Evolutionary conservation across 2,888 invertebrate species (phyloP).

Genomic region (Drosophila paramelanica): DNA sequence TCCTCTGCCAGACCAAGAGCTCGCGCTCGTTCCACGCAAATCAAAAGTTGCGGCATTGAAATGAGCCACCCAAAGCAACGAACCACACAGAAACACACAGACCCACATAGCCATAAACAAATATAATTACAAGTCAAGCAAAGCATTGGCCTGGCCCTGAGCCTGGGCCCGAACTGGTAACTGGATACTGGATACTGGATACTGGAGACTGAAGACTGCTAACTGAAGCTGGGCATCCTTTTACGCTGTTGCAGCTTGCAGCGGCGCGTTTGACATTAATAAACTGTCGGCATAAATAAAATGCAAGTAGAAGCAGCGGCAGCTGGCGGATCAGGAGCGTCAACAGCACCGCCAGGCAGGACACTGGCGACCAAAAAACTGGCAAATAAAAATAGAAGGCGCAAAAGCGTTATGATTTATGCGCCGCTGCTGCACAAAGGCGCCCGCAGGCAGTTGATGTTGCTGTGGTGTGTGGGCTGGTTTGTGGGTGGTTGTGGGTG

Average conservation of each 20-base stretch:
- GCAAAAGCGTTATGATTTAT: slow-evolving; percentile 77
- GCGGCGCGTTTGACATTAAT: slow-evolving; percentile 69
- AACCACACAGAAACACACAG: slow-evolving; percentile 16
- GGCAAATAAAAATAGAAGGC: slow-evolving; percentile 46
- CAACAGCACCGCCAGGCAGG: slow-evolving; percentile 19
- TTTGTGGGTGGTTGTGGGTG: not conserved
- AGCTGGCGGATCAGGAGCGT: slow-evolving; percentile 19
- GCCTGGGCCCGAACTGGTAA: not conserved
- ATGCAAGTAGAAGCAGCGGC: slow-evolving; percentile 45
- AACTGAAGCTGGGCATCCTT: slow-evolving; percentile 34
- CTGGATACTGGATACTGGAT: too few relatives aligned
- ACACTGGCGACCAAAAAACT: slow-evolving; percentile 48
- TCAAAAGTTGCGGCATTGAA: slow-evolving; percentile 73
- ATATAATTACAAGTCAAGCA: slow-evolving; percentile 77
- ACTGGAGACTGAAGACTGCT: too few relatives aligned
- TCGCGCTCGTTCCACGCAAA: slow-evolving; percentile 39
- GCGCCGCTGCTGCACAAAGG: slow-evolving; percentile 17
- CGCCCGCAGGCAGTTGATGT: too few relatives aligned
- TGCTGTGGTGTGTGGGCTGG: not conserved
- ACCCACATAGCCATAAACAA: slow-evolving; percentile 65
- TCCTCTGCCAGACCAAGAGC: slow-evolving; percentile 10
- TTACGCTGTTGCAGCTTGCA: slow-evolving; percentile 30
- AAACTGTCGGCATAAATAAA: slow-evolving; percentile 82
- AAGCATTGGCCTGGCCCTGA: slow-evolving; percentile 15
- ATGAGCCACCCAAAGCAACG: slow-evolving; percentile 25